Base-by-base conservation (phyloP, 2,888 invertebrate genomes). In the Orchestes rusci region DNA sequence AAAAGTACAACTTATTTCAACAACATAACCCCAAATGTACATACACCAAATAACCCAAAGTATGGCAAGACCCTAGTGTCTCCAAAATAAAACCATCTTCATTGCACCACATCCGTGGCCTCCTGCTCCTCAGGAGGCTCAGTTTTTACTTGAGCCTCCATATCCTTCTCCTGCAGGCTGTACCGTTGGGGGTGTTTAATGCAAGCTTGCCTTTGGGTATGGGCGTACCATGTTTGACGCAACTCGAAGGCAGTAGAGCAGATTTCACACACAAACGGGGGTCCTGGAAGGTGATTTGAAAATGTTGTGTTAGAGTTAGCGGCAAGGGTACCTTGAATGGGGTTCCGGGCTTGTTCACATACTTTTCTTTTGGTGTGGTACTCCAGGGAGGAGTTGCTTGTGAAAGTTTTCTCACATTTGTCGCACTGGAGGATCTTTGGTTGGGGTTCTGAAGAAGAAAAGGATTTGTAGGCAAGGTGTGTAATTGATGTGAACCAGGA, bases 101-200 rank as follows among this genome's bases (percentile, higher is more conserved):
- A n/a, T n/a, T n/a, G n/a, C n/a, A n/a, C n/a, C n/a, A n/a, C n/a
- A n/a, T n/a, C n/a, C n/a, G n/a, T n/a, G n/a, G n/a, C n/a, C n/a
- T n/a, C n/a, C n/a, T n/a, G n/a, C n/a, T n/a, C n/a, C n/a, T n/a
- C n/a, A n/a, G n/a, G 48, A 29, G 42, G 34, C 36, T 51, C 51
- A 20, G 48, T 48, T 43, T 51, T 51, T 4, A 51, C 38, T 23
- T 28, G 43, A 19, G 41, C 39, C 29, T 51, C 51, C 23, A 39
- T 30, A 10, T 44, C 38, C 4, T 34, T 18, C 3, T 29, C 35
- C 12, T 37, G 41, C 2, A 19, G 33, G 12, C 12, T 12, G 41
- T 51, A 51, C 20, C 38, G 29, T 37, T 51, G 48, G 4, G 51
- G 51, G 16, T 48, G 45, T 35, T 51, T 51, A 10, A 42, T 51